phyloP scores from a whole-genome alignment of 1,140 invertebrate genomes.

The Heliconius melpomene region DNA sequence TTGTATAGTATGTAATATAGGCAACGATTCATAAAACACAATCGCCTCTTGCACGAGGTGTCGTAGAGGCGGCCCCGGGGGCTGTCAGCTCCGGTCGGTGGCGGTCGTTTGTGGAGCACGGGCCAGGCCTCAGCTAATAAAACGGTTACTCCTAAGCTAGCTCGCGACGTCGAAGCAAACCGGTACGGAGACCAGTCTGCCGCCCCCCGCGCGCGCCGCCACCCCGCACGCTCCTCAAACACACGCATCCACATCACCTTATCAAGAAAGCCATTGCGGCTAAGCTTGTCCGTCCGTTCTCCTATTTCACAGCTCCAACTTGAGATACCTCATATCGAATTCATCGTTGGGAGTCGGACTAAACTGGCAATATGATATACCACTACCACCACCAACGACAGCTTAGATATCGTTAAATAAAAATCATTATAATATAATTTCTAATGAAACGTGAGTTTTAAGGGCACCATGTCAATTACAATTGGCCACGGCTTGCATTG shows the following conservation, averaged over 20 bases:
- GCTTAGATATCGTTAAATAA: conserved; percentile 59
- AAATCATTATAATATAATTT: conserved; percentile 24
- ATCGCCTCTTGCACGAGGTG: conserved; percentile 42
- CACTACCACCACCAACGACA: conserved; percentile 43
- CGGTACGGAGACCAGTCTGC: conserved; percentile 72
- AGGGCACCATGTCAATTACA: conserved; percentile 40
- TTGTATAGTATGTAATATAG: background rate
- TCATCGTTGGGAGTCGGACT: conserved; percentile 59
- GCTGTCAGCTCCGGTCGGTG: conserved; percentile 51
- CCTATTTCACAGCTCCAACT: conserved; percentile 67
- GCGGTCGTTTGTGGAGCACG: conserved; percentile 70
- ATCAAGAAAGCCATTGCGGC: conserved; percentile 68
- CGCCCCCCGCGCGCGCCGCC: conserved; percentile 41
- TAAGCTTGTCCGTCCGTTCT: conserved; percentile 67
- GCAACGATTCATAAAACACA: conserved; percentile 34
- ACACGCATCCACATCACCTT: conserved; percentile 73
- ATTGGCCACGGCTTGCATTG: conserved; percentile 40
- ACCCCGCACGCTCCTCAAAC: conserved; percentile 64
- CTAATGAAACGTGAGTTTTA: conserved; percentile 38
- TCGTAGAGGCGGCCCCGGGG: conserved; percentile 50
- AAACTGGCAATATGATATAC: conserved; percentile 65
- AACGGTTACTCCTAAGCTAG: conserved; percentile 74
- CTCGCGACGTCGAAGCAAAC: conserved; percentile 70
- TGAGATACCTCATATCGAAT: conserved; percentile 62
- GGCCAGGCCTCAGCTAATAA: conserved; percentile 65